Evolutionary conservation across 2,113 vertebrate genomes (phyloP), one percentile per base, ranked within the genome.

Genomic region (Glaucomys volans): DNA sequence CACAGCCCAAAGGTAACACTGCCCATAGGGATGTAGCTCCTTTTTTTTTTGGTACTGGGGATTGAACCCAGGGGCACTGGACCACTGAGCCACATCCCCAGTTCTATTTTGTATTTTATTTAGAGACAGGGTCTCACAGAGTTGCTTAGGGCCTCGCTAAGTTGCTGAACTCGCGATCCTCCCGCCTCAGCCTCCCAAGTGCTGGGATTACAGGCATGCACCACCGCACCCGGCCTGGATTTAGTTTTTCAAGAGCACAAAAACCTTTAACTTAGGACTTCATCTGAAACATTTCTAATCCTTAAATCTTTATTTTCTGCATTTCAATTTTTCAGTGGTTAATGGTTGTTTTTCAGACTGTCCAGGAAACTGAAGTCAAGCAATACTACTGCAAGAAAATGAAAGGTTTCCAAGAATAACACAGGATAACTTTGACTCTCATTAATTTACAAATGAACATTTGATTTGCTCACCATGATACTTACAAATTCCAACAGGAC

Each of bases 401-500:
- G 87, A 69, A 97, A 94, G 0, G 0, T 50, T 95, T 95, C 93
- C 59, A 90, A 97, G 71, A 90, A 64, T 83, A 95, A 91, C 40
- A 92, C 0, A 42, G 3, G 5, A 93, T 69, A 91, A 75, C 50
- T 40, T 40, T 2, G 1, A 84, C 84, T 42, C 18, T 44, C 83
- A 87, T 22, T 64, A 57, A 7, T 42, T 95, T 88, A 97, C 64
- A 91, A 86, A 40, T 11, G 13, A 72, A 95, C 64, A 88, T 4
- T 35, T 79, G 8, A 96, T 87, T 95, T 91, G 93, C 52, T 97
- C 95, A 96, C 92, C 85, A 44, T 32, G 93, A 40, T 94, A 98
- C 98, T 98, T 98, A 98, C 98, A 98, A 98, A 98, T 98, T 98
- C 95, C 98, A 98, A 98, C 22, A 98, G 94, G 98, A 98, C 97